These are phyloP conservation scores for Umimayanthus chanpuru DNA, from an alignment of 92 coral and sea anemone species.

Conservation along the genomic window DNA sequence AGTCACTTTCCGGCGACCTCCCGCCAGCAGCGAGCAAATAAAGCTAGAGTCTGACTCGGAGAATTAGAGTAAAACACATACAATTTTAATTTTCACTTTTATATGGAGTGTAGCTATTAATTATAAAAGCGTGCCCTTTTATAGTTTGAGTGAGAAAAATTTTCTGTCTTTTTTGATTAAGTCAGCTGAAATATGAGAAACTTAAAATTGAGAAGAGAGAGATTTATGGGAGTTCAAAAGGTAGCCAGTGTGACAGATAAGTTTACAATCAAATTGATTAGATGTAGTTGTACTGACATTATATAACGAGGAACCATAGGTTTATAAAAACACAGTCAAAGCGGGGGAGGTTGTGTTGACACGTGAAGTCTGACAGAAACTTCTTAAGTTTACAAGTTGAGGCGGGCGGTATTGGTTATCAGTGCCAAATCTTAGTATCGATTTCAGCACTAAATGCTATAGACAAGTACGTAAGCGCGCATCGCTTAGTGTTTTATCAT, in stretches of 20 bases:
- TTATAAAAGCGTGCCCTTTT: too few relatives aligned
- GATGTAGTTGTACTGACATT: not conserved
- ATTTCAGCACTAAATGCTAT: not conserved
- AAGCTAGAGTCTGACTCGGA: too few relatives aligned
- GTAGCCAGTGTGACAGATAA: too few relatives aligned
- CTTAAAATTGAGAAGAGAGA: too few relatives aligned
- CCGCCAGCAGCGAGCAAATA: too few relatives aligned
- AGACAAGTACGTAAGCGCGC: not conserved
- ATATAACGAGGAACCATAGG: not conserved
- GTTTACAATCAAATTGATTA: not conserved
- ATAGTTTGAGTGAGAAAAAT: not conserved
- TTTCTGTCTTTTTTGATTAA: too few relatives aligned
- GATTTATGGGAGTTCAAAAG: not conserved
- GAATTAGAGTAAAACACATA: too few relatives aligned
- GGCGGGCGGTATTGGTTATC: not conserved
- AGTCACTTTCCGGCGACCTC: too few relatives aligned
- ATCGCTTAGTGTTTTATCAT: not conserved
- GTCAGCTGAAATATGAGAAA: not conserved
- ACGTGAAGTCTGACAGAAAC: not conserved
- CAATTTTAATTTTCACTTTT: too few relatives aligned
- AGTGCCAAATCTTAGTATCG: slow-evolving; percentile 3
- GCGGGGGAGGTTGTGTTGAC: not conserved
- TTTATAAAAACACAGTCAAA: not conserved
- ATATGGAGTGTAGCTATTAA: too few relatives aligned
- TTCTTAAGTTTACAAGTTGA: not conserved